Percentiles rank a stretch among this genome's conserved stretches.
These are phyloP conservation scores for Drosophila picticornis DNA, from an alignment of 2,888 invertebrate species.

Conservation along the genomic window DNA sequence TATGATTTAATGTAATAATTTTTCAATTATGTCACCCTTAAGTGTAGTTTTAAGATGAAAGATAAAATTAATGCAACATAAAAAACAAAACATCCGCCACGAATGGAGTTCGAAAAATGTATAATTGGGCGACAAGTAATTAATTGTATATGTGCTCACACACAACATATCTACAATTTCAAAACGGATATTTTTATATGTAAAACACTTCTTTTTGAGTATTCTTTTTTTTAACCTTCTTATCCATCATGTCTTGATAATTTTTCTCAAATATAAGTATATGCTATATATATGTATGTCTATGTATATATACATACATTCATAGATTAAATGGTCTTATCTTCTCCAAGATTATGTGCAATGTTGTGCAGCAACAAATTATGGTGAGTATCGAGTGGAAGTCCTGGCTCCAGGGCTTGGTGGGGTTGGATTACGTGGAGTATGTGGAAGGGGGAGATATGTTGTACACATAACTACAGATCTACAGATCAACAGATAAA, in stretches of 20 bases:
- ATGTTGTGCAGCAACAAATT: neutral
- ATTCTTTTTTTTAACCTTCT: conserved; percentile 5
- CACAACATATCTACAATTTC: conserved; percentile 17
- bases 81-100: neutral
- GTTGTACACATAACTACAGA: neutral
- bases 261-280: conserved; percentile 25
- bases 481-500: neutral
- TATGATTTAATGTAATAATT: conserved; percentile 23
- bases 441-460: neutral
- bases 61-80: neutral
- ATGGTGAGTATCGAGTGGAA: conserved; percentile 29
- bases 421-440: too few species aligned
- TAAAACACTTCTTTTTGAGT: conserved; percentile 2
- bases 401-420: neutral
- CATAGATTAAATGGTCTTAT: conserved; percentile 14
- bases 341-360: conserved; percentile 8
- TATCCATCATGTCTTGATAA: conserved; percentile 13
- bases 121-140: conserved; percentile 5
- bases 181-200: conserved; percentile 16
- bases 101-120: conserved; percentile 1
- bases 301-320: conserved; percentile 1
- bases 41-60: conserved; percentile 15
- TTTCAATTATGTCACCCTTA: conserved; percentile 33
- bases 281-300: conserved; percentile 14
- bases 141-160: conserved; percentile 10